A percentile compares a stretch with the other conserved stretches of the same genome.
phyloP scores from a whole-genome alignment of 2,797 vertebrate genomes.

The Delichon dasypus region DNA sequence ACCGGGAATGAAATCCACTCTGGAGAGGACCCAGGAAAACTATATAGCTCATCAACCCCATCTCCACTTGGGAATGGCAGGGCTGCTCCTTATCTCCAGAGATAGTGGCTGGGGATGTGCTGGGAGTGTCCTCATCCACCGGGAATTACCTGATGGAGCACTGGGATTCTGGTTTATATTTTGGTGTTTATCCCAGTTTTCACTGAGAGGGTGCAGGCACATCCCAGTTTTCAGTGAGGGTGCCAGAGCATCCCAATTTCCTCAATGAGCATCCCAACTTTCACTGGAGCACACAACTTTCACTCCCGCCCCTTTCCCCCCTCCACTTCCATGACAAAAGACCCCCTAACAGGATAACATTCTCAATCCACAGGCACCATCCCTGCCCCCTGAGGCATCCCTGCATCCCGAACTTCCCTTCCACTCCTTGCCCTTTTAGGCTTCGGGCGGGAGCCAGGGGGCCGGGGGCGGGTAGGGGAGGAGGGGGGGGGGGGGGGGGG shows the following conservation, averaged over 20 bases:
- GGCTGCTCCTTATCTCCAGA: neutral
- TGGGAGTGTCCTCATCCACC: neutral
- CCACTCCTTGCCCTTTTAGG: neutral
- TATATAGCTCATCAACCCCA: neutral
- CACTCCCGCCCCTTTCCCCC: neutral
- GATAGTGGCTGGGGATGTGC: neutral
- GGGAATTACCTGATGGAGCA: neutral
- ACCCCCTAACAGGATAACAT: neutral
- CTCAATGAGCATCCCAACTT: neutral
- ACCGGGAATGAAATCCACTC: neutral
- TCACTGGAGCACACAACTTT: constrained; percentile 25
- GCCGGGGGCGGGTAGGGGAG: too few species aligned
- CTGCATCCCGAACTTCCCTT: neutral
- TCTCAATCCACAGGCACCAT: neutral
- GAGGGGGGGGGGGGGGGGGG: too few species aligned
- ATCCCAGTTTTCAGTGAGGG: neutral
- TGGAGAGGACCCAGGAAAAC: neutral
- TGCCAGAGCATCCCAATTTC: neutral
- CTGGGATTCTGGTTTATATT: fast-evolving
- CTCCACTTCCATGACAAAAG: constrained; percentile 20
- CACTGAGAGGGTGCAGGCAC: neutral
- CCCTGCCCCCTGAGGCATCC: neutral
- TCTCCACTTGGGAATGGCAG: neutral
- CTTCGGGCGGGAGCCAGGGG: neutral
- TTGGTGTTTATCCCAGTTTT: neutral